Evolutionary conservation across 2,113 vertebrate species (phyloP).

Genomic region (Trogon surrucura): DNA sequence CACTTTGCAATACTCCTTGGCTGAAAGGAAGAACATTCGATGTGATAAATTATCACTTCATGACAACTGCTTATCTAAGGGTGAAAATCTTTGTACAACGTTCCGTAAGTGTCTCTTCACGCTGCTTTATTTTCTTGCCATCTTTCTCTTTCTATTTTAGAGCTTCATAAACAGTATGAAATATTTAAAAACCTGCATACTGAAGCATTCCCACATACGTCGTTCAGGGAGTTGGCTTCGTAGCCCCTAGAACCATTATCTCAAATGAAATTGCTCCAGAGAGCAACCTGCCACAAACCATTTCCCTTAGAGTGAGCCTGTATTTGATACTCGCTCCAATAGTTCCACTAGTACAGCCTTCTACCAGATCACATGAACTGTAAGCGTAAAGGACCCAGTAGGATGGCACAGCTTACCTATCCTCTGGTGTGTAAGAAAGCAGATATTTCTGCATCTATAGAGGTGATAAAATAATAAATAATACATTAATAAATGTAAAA

Average conservation of each 20-base stretch:
- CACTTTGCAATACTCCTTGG: conserved; percentile 95
- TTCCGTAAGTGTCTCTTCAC: background rate
- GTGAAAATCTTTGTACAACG: background rate
- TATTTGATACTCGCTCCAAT: background rate
- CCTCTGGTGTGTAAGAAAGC: background rate
- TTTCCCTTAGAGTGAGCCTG: background rate
- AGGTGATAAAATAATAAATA: background rate
- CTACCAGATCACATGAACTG: background rate
- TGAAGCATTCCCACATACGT: background rate
- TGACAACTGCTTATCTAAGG: background rate
- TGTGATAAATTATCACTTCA: conserved; percentile 30
- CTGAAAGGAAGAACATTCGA: conserved; percentile 76
- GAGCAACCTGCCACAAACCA: background rate
- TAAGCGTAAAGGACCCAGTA: background rate
- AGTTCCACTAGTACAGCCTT: background rate
- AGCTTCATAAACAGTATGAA: conserved; percentile 9
- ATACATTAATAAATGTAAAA: background rate
- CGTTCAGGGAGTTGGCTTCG: background rate
- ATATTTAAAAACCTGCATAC: background rate
- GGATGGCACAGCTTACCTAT: background rate
- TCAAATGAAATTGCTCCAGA: background rate
- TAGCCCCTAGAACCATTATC: background rate
- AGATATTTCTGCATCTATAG: background rate
- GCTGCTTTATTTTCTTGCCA: background rate
- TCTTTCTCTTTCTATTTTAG: background rate